Base-by-base conservation (phyloP, 2,888 invertebrate species). In the Glaucopsyche alexis region DNA sequence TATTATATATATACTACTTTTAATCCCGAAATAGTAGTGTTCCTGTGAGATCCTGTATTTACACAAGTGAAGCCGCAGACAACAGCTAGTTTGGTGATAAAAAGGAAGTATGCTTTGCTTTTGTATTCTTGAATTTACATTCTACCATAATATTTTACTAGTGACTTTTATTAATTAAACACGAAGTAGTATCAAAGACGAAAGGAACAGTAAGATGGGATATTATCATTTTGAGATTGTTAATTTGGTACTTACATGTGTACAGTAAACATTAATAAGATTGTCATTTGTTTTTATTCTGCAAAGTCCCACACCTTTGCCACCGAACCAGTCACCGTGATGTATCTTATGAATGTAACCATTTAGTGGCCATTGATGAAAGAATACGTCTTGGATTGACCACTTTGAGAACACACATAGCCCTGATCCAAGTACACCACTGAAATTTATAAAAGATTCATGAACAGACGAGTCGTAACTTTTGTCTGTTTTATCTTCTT, bases 301-400 rank as follows among this genome's bases (percentile, higher is more conserved):
- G 83, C 97, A 97, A 38, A 98, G 89, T 2, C 97, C 98, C 60
- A 98, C 95, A 13, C 98, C 98, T 93, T 99, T 99, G 6, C 99
- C 99, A 55, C 98, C 99, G 89, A 98, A 99, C 99, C 99, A 99
- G 87, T 99, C 99, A 0, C 98, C 99, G 85, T 99, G 99, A 77
- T 98, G 97, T 76, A 99, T 92, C 91, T 98, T 97, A 91, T 99
- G 97, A 66, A 98, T 96, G 84, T 99, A 99, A 4, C 99, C 99
- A 91, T 99, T 99, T n/a, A 99, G 94, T 19, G 98, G 95, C 96
- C 98, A 99, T 77, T 96, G 96, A 86, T 98, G 97, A 83, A 97
- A 98, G 83, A 98, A 96, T 0, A 97, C 96, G 84, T 98, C 97
- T 80, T 96, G 94, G 77, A 99, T 97, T 45, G 95, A 94, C 92